Evolutionary conservation across 2,797 vertebrate genomes (phyloP).

Genomic region (Leptatherina wallacei): DNA sequence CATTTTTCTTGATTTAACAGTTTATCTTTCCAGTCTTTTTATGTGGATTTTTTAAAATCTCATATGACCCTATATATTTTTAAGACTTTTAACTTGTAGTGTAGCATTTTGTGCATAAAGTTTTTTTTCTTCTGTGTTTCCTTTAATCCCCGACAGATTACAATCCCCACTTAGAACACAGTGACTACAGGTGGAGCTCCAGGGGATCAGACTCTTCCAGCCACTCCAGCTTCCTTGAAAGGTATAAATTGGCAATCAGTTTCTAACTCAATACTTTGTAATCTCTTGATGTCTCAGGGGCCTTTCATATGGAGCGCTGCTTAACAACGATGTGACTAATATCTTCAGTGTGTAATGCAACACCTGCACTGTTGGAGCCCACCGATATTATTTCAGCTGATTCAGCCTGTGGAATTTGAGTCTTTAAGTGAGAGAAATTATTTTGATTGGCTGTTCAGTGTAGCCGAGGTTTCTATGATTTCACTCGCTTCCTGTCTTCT

Average conservation of each 20-base stretch:
- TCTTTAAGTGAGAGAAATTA: no score
- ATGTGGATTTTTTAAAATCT: background rate
- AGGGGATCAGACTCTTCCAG: slow-evolving; percentile 89
- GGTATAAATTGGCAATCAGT: slow-evolving; percentile 74
- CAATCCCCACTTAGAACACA: slow-evolving; percentile 88
- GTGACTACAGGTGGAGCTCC: slow-evolving; percentile 92
- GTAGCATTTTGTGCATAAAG: background rate
- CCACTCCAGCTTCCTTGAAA: slow-evolving; percentile 89
- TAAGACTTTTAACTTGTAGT: background rate
- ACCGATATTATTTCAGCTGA: background rate
- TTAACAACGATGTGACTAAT: background rate
- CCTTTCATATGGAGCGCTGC: background rate
- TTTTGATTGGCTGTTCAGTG: no score
- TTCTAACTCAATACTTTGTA: background rate
- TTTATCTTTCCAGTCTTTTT: background rate
- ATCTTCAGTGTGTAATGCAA: background rate
- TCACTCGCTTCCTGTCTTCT: no score
- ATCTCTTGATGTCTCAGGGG: background rate
- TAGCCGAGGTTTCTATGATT: no score
- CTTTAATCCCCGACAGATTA: slow-evolving; percentile 83
- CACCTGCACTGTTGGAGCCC: background rate
- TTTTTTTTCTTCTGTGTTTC: background rate
- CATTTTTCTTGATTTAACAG: background rate
- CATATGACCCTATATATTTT: background rate
- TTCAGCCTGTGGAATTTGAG: no score